Evolutionary conservation across 2,888 invertebrate species (phyloP), one percentile per base, ranked within the genome.

Genomic region (Lycaena phlaeas): DNA sequence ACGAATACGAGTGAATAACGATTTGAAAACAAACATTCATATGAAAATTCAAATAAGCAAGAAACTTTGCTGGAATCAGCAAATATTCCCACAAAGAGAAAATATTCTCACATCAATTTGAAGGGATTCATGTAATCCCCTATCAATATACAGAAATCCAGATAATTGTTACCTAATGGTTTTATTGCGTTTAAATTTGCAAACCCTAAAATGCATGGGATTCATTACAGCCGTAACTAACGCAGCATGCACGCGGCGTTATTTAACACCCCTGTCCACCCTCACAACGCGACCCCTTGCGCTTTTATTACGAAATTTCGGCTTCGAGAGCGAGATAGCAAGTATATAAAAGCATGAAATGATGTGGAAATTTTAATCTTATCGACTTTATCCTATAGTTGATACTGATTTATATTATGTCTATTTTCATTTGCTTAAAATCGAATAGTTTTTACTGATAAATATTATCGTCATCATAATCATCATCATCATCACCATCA

Each of bases 181-280:
- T 57, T 52, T 55, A 57, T 51, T 49, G 53, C 48, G 38, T 52
- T 50, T 38, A 57, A 55, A 54, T 53, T 57, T 60, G 62, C 56
- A 64, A 70, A 69, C 74, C 75, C 71, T 68, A 68, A 66, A 72
- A 63, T 64, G 62, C 65, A 68, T 59, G 63, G 61, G 68, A 72
- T 76, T 77, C 71, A 75, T 75, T 72, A 67, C 64, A 56, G 52
- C 64, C 71, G 71, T 72, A 68, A 70, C 77, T 68, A 76, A 76
- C 63, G 52, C 65, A 59, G 63, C 61, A 63, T 58, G 64, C 75
- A 71, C 71, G 70, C 67, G 66, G 56, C 60, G 57, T 59, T 65
- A 56, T 73, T 73, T 72, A 71, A 64, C 63, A 57, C 61, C 14
- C 39, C 15, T 31, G 64, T 48, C 46, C 65, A 67, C 75, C 72